Base-by-base conservation (phyloP, 2,797 vertebrate genomes). In the Amniataba percoides region DNA sequence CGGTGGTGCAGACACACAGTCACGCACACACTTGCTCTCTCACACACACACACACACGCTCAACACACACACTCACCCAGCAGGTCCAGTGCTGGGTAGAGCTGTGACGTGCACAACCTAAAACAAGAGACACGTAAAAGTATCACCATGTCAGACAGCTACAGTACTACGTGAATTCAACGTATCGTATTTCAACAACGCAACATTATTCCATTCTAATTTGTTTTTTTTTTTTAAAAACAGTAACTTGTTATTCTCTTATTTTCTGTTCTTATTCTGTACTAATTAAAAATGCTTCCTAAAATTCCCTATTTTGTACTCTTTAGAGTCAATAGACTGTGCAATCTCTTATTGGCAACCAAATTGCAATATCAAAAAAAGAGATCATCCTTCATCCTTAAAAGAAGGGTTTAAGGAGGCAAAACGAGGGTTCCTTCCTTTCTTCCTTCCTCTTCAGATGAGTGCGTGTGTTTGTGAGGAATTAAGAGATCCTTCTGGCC, bases 341-440 rank as follows among this genome's bases (percentile, higher is more conserved):
- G 97, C 97, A 98, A 98, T 98, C 97, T 98, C 97, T 97, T 97
- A 97, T 96, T 97, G 97, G 97, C 97, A 98, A 97, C 96, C 96
- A 96, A 97, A 97, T 96, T 96, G 96, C 97, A 97, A 97, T 96
- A 97, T 97, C 45, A 88, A 91, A 91, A 91, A 87, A 88, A 90
- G 86, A 90, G 91, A 92, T 94, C 95, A 95, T 95, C 96, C 95
- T 96, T 94, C 87, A 91, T 93, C 89, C 89, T 87, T 85, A 67
- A 88, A 90, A 87, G 86, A 92, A 92, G 86, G 88, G 78, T 64
- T 86, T 82, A 81, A 90, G 92, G 96, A 92, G 89, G 96, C 96
- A 95, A 89, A 88, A 89, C 85, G 77, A 95, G 83, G 83, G 85
- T 86, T 89, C 81, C 89, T 77, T 74, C 82, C 79, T 83, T 85